Evolutionary conservation across 2,888 invertebrate genomes (phyloP).

Genomic region (Sericinus montela): DNA sequence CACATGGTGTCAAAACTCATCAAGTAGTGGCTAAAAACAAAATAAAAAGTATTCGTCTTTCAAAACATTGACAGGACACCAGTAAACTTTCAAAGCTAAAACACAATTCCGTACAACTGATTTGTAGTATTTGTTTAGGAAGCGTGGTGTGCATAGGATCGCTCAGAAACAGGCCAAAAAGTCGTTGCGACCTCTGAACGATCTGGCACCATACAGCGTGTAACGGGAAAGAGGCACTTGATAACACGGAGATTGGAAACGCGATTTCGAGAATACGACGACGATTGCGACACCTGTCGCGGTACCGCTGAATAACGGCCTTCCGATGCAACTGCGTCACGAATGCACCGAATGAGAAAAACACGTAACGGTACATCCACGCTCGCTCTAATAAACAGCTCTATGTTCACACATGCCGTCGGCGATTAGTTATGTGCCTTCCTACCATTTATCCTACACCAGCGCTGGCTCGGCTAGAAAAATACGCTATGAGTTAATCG

Average conservation of each 20-base stretch:
- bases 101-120: background rate
- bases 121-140: too few relatives aligned
- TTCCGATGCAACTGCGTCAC: conserved; percentile 38
- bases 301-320: conserved; percentile 59
- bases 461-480: conserved; percentile 5
- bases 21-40: too few relatives aligned
- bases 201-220: conserved; percentile 22
- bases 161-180: conserved; percentile 12
- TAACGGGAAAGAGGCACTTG: conserved; percentile 40
- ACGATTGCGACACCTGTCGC: conserved; percentile 51
- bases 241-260: conserved; percentile 36
- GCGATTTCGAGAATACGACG: conserved; percentile 39
- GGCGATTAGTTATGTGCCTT: conserved; percentile 15
- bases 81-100: conserved; percentile 7
- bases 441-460: conserved; percentile 12
- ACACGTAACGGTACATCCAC: conserved; percentile 51
- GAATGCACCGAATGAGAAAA: conserved; percentile 53
- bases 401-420: conserved; percentile 1
- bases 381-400: conserved; percentile 2
- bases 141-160: conserved; percentile 2
- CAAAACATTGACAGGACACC: conserved; percentile 1
- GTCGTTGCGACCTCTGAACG: conserved; percentile 19
- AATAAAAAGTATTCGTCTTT: background rate
- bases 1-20: too few relatives aligned
- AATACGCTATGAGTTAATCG: conserved; percentile 18